phyloP scores from a whole-genome alignment of 2,797 vertebrate species.

The Propithecus perrieri region DNA sequence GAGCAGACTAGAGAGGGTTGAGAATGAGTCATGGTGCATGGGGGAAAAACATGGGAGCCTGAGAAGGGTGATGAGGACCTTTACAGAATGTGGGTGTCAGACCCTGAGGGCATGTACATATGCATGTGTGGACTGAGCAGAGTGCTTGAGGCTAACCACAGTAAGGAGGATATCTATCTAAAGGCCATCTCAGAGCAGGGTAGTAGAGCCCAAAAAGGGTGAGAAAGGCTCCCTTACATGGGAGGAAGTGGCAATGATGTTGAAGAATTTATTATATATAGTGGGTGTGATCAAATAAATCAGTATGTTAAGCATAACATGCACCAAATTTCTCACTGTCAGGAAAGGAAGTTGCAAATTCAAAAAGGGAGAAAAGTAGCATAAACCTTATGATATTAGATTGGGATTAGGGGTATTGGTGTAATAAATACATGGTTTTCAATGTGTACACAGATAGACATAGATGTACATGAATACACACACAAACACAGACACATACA shows the following conservation, averaged over 20 bases:
- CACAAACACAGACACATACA: background rate
- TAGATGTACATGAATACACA: background rate
- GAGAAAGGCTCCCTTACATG: background rate
- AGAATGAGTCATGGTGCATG: background rate
- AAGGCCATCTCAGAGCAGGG: background rate
- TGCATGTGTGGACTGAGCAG: background rate
- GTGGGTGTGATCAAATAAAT: background rate
- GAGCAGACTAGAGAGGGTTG: background rate
- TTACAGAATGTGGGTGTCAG: background rate
- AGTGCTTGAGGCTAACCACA: background rate
- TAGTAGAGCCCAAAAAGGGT: background rate
- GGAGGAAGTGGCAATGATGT: background rate
- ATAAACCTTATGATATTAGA: background rate
- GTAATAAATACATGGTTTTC: background rate
- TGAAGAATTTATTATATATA: background rate
- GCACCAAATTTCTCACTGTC: background rate
- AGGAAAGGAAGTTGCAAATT: background rate
- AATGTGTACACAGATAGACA: background rate
- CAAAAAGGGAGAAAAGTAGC: background rate
- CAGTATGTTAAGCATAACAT: background rate
- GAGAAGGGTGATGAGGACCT: background rate
- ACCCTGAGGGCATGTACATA: background rate
- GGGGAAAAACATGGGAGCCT: background rate
- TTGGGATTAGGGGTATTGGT: background rate
- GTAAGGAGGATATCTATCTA: background rate